phyloP scores from a whole-genome alignment of 2,113 vertebrate genomes.

The Pogonocichla stellata region DNA sequence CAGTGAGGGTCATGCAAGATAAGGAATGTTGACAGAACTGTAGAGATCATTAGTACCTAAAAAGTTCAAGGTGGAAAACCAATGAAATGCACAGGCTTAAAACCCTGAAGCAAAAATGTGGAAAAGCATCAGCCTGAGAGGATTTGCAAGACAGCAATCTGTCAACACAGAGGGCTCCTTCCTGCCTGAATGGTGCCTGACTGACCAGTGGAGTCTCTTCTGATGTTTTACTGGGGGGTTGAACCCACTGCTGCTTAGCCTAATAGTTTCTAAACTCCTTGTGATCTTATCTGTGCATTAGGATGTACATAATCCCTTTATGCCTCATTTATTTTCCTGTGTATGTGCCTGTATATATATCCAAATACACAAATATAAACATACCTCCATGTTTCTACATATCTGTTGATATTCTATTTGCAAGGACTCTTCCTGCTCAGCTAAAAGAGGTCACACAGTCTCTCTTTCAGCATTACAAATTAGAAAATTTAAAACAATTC shows the following conservation, averaged over 20 bases:
- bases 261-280: not conserved
- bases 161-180: not conserved
- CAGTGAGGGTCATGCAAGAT: not conserved
- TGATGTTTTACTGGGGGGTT: not conserved
- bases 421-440: not conserved
- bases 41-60: not conserved
- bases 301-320: not conserved
- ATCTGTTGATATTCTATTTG: not conserved
- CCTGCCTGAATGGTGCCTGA: not conserved
- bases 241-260: not conserved
- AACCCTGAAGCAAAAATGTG: not conserved
- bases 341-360: accelerated
- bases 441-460: not conserved
- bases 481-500: not conserved
- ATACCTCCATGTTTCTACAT: accelerated
- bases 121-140: not conserved
- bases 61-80: not conserved
- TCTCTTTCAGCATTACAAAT: not conserved
- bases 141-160: not conserved
- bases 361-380: not conserved
- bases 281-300: not conserved
- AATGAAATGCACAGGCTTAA: not conserved
- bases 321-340: not conserved
- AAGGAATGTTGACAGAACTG: not conserved
- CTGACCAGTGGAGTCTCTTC: not conserved